Evolutionary conservation across 2,888 invertebrate genomes (phyloP).

Genomic region (Pachycephus smyrnensis): DNA sequence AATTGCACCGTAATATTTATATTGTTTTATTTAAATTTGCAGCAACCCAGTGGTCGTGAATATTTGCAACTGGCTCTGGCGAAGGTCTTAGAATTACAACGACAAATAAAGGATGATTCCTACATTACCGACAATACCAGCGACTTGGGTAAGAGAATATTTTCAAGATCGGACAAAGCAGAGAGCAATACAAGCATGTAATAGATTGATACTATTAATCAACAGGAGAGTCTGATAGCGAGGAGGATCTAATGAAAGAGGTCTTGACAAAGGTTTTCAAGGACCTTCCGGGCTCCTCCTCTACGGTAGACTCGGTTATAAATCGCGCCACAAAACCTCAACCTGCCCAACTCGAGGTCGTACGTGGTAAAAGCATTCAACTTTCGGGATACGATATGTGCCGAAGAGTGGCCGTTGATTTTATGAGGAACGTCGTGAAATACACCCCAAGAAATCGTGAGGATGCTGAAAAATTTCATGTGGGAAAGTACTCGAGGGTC

Average conservation of each 20-base stretch:
- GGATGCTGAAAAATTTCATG: conserved; percentile 18
- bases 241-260: conserved; percentile 57
- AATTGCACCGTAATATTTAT: background rate
- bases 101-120: conserved; percentile 54
- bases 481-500: conserved; percentile 34
- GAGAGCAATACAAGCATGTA: background rate
- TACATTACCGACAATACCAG: conserved; percentile 44
- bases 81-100: conserved; percentile 56
- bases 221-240: conserved; percentile 42
- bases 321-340: conserved; percentile 43
- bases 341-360: conserved; percentile 39
- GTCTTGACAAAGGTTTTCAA: conserved; percentile 58
- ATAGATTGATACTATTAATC: background rate
- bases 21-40: conserved; percentile 11
- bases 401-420: conserved; percentile 53
- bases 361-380: conserved; percentile 53
- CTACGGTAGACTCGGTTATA: conserved; percentile 41
- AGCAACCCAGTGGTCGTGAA: conserved; percentile 52
- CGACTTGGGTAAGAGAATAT: conserved; percentile 47
- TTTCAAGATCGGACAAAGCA: background rate
- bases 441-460: conserved; percentile 22
- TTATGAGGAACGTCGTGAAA: conserved; percentile 52
- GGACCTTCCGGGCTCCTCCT: conserved; percentile 56
- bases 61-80: conserved; percentile 57
- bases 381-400: conserved; percentile 60